Evolutionary conservation across 2,113 vertebrate species (phyloP).

Genomic region (Laticauda laticaudata): DNA sequence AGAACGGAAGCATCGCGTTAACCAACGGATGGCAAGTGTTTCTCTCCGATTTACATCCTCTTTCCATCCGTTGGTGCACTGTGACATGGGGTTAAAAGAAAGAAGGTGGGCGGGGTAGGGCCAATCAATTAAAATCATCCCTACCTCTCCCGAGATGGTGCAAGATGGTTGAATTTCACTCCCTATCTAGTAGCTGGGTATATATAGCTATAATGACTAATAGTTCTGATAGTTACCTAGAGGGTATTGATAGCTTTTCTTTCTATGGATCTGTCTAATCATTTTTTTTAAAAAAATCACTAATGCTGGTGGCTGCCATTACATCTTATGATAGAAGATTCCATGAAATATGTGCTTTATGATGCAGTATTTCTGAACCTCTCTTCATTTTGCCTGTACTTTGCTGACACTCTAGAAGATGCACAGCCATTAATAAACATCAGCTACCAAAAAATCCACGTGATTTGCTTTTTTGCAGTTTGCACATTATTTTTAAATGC

Average conservation of each 20-base stretch:
- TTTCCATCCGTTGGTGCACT: too few relatives aligned
- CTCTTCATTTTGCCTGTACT: fast-evolving
- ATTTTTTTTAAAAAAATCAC: not conserved
- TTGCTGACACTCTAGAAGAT: fast-evolving
- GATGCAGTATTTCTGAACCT: not conserved
- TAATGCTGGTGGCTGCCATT: not conserved
- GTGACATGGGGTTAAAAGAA: too few relatives aligned
- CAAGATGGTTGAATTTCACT: too few relatives aligned
- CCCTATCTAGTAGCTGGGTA: not conserved
- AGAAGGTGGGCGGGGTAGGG: too few relatives aligned
- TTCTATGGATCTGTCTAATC: not conserved
- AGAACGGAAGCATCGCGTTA: too few relatives aligned
- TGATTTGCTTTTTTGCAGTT: conserved; percentile 16
- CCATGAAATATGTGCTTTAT: not conserved
- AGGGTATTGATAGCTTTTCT: not conserved
- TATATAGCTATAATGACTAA: not conserved
- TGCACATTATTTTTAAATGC: conserved; percentile 10
- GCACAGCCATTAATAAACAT: not conserved
- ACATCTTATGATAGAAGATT: not conserved
- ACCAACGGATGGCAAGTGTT: too few relatives aligned
- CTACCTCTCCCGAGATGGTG: too few relatives aligned
- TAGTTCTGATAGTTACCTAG: not conserved
- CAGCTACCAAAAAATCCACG: not conserved
- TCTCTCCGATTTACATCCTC: too few relatives aligned
- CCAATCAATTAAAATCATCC: too few relatives aligned